Percentiles rank a stretch among this genome's conserved stretches.
Conservation (phyloP, 2,888 invertebrate genomes). For the Ethmia dodecea region DNA sequence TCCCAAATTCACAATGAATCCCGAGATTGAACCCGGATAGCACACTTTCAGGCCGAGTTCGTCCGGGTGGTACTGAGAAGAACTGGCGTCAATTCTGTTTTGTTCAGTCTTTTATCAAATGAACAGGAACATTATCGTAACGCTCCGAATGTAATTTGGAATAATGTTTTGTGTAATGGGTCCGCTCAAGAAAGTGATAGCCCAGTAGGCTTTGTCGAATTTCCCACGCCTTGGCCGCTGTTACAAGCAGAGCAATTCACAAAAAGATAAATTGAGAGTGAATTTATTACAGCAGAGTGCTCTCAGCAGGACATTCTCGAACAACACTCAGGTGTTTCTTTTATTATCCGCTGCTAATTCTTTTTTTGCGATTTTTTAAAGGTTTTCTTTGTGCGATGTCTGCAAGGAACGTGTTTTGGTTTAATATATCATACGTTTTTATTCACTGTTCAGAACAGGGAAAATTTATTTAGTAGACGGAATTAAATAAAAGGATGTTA, state of each 20-base stretch:
- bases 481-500: too few species aligned
- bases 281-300: constrained; percentile 60
- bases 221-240: constrained; percentile 45
- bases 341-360: constrained; percentile 49
- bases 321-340: constrained; percentile 51
- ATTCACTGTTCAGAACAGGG: too few species aligned
- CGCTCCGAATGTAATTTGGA: constrained; percentile 61
- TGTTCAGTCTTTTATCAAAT: constrained; percentile 46
- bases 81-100: constrained; percentile 4
- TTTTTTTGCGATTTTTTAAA: constrained; percentile 25
- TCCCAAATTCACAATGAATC: too few species aligned
- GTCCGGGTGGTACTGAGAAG: too few species aligned
- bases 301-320: constrained; percentile 61
- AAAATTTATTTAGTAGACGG: too few species aligned
- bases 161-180: constrained; percentile 66
- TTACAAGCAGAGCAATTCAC: constrained; percentile 58
- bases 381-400: constrained; percentile 13
- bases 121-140: constrained; percentile 58
- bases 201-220: constrained; percentile 44
- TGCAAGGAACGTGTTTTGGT: neutral
- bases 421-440: neutral
- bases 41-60: too few species aligned
- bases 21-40: too few species aligned
- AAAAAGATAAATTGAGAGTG: constrained; percentile 64
- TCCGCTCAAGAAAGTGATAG: constrained; percentile 46